Base-by-base conservation (phyloP, 2,113 vertebrate genomes). In the Fregata magnificens region DNA sequence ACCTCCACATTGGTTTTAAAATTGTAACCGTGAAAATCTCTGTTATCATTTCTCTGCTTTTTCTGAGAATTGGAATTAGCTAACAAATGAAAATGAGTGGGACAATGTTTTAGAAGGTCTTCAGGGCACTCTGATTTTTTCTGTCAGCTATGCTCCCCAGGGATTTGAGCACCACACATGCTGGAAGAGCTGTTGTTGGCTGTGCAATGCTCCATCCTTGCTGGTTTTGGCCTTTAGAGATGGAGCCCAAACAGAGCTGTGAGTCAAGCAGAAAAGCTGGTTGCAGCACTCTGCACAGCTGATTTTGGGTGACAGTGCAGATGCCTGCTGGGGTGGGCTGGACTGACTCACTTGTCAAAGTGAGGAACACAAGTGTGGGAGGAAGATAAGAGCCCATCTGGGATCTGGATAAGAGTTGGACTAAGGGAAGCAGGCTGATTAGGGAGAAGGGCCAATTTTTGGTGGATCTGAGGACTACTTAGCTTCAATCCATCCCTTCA, bases 341-440 rank as follows among this genome's bases (percentile, higher is more conserved):
- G 90, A 65, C 86, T 98, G 96, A 97, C 69, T 97, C 97, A 97
- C 38, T 94, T 65, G 83, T 40, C 90, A 65, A 94, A 96, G 77
- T 80, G 69, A 92, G 86, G 90, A 91, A 89, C 56, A 50, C 40
- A 66, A 74, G 52, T 26, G 97, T 94, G 88, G 96, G 97, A 96
- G 95, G 93, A 89, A 86, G 40, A 73, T 24, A 52, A 50, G 86
- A 82, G 63, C 88, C 97, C 96, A 97, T 97, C 95, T 97, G 96
- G 96, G 83, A 74, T 92, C 32, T 86, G 72, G 67, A 81, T 90
- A 49, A 83, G 82, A 90, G 42, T 40, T 86, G 67, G 90, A 83
- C 58, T 72, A 29, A 67, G 47, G 73, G 40, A 85, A 91, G 66
- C 49, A 69, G 55, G 40, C 69, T 88, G 82, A 76, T 3, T 1